These are phyloP conservation scores for Apodemia zela DNA, from an alignment of 2,888 invertebrate genomes.

Conservation along the genomic window DNA sequence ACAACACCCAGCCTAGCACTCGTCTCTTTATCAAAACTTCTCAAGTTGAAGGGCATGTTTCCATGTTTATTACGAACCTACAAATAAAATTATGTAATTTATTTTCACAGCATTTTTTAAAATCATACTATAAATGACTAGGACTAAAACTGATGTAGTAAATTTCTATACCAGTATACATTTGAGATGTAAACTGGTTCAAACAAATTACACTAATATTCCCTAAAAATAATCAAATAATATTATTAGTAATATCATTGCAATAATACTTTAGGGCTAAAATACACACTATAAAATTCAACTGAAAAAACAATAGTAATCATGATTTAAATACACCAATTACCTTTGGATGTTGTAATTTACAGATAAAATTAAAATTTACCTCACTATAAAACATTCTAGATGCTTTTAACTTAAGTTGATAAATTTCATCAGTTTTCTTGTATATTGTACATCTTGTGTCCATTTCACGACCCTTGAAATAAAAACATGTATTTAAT, in stretches of 20 bases:
- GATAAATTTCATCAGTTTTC: conserved; percentile 98
- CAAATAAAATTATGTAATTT: conserved; percentile 21
- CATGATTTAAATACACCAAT: background rate
- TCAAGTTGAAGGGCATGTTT: conserved; percentile 97
- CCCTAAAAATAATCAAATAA: conserved; percentile 37
- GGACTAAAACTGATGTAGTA: conserved; percentile 34
- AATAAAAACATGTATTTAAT: conserved; percentile 25
- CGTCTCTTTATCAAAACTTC: conserved; percentile 97
- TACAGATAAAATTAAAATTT: conserved; percentile 27
- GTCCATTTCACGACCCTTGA: conserved; percentile 93
- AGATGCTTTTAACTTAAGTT: conserved; percentile 97
- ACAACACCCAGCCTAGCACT: conserved; percentile 98
- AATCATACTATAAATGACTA: too few species aligned
- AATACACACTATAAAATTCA: background rate
- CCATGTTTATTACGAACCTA: conserved; percentile 94
- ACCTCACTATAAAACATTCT: conserved; percentile 93
- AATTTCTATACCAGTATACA: conserved; percentile 47
- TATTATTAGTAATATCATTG: conserved; percentile 28
- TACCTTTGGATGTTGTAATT: too few species aligned
- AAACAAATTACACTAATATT: conserved; percentile 48
- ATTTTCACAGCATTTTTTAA: background rate
- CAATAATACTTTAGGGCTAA: conserved; percentile 22
- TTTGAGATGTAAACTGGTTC: conserved; percentile 40
- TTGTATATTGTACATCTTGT: conserved; percentile 98
- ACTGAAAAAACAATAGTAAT: background rate